A percentile compares a stretch with the other conserved stretches of the same genome.
These are phyloP conservation scores for Chelidonichthys spinosus DNA, from an alignment of 2,797 vertebrate species.

Conservation along the genomic window DNA sequence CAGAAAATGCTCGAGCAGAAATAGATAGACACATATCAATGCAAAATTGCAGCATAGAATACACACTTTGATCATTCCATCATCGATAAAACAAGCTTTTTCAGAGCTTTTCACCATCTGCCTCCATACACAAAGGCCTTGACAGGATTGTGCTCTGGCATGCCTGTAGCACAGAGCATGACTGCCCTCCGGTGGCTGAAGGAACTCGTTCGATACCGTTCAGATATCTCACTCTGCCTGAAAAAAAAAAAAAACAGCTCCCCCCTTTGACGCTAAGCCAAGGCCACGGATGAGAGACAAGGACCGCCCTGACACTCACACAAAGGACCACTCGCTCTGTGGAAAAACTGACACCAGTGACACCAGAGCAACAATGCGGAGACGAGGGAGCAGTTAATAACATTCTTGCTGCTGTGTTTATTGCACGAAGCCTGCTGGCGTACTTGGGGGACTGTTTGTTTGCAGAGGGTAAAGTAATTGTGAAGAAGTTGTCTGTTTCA, in stretches of 20 bases:
- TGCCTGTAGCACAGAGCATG: slow-evolving; percentile 25
- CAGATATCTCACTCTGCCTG: slow-evolving; percentile 19
- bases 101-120: neutral
- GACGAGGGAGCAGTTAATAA: slow-evolving; percentile 23
- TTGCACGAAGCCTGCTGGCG: neutral
- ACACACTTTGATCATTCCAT: slow-evolving; percentile 5
- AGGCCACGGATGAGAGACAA: slow-evolving; percentile 51
- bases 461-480: neutral
- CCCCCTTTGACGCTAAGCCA: slow-evolving; percentile 42
- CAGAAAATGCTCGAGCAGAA: neutral
- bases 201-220: slow-evolving; percentile 1
- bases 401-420: slow-evolving; percentile 15
- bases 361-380: slow-evolving; percentile 13
- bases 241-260: slow-evolving; percentile 61
- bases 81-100: neutral
- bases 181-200: slow-evolving; percentile 72
- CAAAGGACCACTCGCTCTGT: slow-evolving; percentile 42
- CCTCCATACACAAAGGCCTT: neutral
- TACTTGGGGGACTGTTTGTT: neutral
- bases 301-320: slow-evolving; percentile 39
- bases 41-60: neutral
- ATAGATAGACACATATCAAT: neutral
- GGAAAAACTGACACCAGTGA: slow-evolving; percentile 60
- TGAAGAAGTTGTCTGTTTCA: neutral
- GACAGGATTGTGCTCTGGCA: neutral